phyloP scores from a whole-genome alignment of 2,888 invertebrate genomes.

The Euzetes globulus region DNA sequence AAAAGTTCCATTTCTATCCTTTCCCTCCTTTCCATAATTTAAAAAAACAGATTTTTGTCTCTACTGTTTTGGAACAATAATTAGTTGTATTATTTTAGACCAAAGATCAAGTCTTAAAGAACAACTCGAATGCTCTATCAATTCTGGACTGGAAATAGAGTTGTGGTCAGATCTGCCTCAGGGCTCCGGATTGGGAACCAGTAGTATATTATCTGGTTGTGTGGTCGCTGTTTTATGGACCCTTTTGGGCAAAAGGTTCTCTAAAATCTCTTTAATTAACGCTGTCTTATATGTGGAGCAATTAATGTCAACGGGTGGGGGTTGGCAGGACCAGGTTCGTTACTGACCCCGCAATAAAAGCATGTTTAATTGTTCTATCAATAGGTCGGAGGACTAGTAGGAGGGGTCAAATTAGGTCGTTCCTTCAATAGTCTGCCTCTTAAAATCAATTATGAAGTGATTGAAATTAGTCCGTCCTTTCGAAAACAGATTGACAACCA shows the following conservation, averaged over 20 bases:
- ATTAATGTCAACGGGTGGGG: conserved; percentile 54
- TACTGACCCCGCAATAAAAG: too few relatives aligned
- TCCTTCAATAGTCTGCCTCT: conserved; percentile 47
- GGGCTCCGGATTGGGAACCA: conserved; percentile 52
- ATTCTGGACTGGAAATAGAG: conserved; percentile 8
- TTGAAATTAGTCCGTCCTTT: conserved; percentile 44
- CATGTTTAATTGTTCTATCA: not conserved
- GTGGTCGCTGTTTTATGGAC: conserved; percentile 51
- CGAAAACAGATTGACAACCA: conserved; percentile 47
- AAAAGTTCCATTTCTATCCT: not conserved
- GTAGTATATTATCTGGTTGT: conserved; percentile 53
- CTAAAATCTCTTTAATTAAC: conserved; percentile 48
- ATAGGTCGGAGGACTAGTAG: conserved; percentile 48
- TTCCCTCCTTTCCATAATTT: too few relatives aligned
- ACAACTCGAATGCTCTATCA: not conserved
- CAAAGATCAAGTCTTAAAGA: too few relatives aligned
- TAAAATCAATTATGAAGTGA: conserved; percentile 44
- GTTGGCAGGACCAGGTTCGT: conserved; percentile 54
- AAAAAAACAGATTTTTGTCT: not conserved
- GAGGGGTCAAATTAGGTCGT: conserved; percentile 49
- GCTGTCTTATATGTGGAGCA: conserved; percentile 52
- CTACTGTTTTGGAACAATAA: not conserved
- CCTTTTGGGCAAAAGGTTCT: conserved; percentile 46
- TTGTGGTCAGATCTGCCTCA: conserved; percentile 20
- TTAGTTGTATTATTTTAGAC: not conserved